Conservation (phyloP, 1,140 invertebrate species). For the Pseudoatta argentina region DNA sequence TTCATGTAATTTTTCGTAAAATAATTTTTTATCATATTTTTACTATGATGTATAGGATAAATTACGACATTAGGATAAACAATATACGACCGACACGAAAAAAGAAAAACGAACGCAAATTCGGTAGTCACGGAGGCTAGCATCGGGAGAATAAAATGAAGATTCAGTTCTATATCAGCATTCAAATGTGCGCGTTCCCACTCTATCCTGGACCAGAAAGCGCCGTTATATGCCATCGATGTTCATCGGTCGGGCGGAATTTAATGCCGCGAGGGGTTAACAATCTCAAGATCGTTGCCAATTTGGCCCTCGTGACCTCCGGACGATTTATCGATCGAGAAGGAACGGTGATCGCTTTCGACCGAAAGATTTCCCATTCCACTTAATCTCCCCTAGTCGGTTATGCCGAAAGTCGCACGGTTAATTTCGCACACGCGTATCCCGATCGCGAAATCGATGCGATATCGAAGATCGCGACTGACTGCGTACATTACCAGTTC, state of each 20-base stretch:
- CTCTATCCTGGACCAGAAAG: constrained; percentile 14
- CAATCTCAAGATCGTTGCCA: constrained; percentile 59
- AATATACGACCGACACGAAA: background rate
- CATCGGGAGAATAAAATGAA: constrained; percentile 40
- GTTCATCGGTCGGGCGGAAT: constrained; percentile 51
- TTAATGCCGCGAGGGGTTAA: constrained; percentile 55
- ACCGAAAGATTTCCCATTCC: constrained; percentile 61
- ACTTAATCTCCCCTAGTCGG: background rate
- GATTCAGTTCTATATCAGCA: constrained; percentile 30
- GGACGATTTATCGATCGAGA: constrained; percentile 51
- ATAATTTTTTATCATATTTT: background rate
- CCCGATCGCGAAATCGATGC: constrained; percentile 49
- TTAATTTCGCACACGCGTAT: constrained; percentile 69
- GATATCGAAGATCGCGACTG: constrained; percentile 49
- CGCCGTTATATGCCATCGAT: constrained; percentile 31
- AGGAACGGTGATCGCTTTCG: constrained; percentile 55
- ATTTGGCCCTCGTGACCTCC: constrained; percentile 52
- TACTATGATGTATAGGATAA: no score
- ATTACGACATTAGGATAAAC: background rate
- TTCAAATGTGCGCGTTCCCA: constrained; percentile 42
- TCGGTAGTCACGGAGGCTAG: background rate
- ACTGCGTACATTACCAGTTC: constrained; percentile 64
- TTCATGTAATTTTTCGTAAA: background rate
- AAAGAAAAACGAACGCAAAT: no score
- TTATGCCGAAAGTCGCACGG: constrained; percentile 56